phyloP scores from a whole-genome alignment of 2,888 invertebrate species.

The Idaea straminata region DNA sequence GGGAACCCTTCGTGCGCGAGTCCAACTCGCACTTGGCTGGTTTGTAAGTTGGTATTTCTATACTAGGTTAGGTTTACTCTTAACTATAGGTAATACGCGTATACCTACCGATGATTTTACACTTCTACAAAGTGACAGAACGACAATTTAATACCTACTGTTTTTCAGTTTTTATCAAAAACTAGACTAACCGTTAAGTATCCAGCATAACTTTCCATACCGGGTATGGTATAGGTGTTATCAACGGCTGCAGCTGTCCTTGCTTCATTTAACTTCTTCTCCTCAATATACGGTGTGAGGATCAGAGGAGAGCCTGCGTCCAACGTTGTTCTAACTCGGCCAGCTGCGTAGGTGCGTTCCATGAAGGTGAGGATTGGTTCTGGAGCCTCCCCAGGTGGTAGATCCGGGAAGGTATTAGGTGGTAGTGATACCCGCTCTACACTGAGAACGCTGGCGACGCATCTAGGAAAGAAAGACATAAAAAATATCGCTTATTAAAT shows the following conservation, averaged over 20 bases:
- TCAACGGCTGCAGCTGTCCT: conserved; percentile 67
- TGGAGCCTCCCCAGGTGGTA: conserved; percentile 70
- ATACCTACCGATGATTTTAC: too few species aligned
- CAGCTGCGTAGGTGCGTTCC: conserved; percentile 59
- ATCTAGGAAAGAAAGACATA: conserved; percentile 45
- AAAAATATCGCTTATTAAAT: too few species aligned
- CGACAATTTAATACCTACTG: neutral
- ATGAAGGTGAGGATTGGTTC: conserved; percentile 69
- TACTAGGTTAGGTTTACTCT: too few species aligned
- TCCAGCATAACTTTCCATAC: conserved; percentile 73
- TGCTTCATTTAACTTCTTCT: conserved; percentile 73
- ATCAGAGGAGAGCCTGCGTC: conserved; percentile 77
- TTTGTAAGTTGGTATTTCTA: too few species aligned
- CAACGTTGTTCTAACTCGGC: conserved; percentile 41
- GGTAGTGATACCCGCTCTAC: conserved; percentile 46
- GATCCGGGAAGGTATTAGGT: conserved; percentile 44
- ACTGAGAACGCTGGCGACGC: conserved; percentile 32
- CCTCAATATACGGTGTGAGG: conserved; percentile 77
- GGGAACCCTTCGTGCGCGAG: too few species aligned
- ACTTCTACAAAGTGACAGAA: too few species aligned
- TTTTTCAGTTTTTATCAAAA: neutral
- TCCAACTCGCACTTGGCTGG: too few species aligned
- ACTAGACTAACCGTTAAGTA: conserved; percentile 61
- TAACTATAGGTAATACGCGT: too few species aligned
- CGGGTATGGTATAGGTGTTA: conserved; percentile 59